Evolutionary conservation across 2,113 vertebrate species (phyloP).

Genomic region (Scomber scombrus): DNA sequence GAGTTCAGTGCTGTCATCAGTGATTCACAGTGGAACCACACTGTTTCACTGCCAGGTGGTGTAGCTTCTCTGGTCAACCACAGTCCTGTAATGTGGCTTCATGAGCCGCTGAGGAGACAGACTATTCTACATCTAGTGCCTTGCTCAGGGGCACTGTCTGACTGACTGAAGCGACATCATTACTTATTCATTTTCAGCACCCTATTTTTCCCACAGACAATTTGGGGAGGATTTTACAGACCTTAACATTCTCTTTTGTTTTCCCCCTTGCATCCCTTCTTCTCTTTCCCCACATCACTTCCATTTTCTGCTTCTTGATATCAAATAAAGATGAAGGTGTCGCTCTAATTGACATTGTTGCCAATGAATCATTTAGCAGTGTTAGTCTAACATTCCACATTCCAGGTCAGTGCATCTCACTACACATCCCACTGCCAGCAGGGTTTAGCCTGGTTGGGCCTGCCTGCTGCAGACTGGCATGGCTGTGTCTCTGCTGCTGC

Average conservation of each 20-base stretch:
- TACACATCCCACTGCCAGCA: slow-evolving; percentile 64
- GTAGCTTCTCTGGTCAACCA: background rate
- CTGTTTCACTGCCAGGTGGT: background rate
- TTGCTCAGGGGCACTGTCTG: background rate
- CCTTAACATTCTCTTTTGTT: background rate
- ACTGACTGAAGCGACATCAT: background rate
- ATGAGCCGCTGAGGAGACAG: slow-evolving; percentile 1
- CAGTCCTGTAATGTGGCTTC: slow-evolving; percentile 19
- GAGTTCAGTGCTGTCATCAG: background rate
- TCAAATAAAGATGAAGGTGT: slow-evolving; percentile 81
- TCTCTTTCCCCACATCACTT: background rate
- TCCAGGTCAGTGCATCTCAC: slow-evolving; percentile 76
- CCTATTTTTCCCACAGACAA: background rate
- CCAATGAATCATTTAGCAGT: slow-evolving; percentile 80
- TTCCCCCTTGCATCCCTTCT: slow-evolving; percentile 10
- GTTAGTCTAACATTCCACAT: slow-evolving; percentile 79
- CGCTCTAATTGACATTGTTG: slow-evolving; percentile 76
- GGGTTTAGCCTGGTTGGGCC: slow-evolving; percentile 54
- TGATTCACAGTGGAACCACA: slow-evolving; percentile 1
- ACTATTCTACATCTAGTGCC: background rate
- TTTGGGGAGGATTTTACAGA: background rate
- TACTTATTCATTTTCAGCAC: slow-evolving; percentile 6
- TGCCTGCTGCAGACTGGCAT: slow-evolving; percentile 50
- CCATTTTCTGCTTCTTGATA: slow-evolving; percentile 53
- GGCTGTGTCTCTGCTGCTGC: slow-evolving; percentile 27